Evolutionary conservation across 2,888 invertebrate genomes (phyloP), one percentile per base, ranked within the genome.

Genomic region (Microctonus brassicae): DNA sequence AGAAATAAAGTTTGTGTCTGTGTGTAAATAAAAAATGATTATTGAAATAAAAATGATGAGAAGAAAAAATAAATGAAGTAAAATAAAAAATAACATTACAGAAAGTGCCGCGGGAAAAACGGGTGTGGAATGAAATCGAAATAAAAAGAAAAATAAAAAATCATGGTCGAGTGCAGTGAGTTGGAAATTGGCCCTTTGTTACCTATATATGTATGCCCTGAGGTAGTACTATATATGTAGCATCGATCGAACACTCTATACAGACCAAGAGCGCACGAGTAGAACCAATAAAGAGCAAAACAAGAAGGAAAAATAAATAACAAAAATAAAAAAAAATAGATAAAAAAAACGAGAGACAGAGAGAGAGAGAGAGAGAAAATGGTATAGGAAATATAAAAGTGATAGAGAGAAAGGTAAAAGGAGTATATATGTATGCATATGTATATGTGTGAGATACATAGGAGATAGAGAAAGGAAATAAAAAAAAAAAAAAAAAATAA

Each of bases 161-260:
- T 64, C 10, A 64, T 33, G 20, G 29, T 11, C 26, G n/a, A 69
- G 61, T 53, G 52, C 13, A 34, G 17, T 26, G 34, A 29, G 55
- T 29, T 52, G 20, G 34, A 55, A 34, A 61, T 60, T 68, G 60
- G 47, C 13, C 47, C 47, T 68, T 52, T 60, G 47, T 52, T 61
- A 52, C 20, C 9, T 33, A 39, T 39, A 39, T 39, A n/a, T n/a
- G n/a, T n/a, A 39, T 22, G 13, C 22, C 62, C 26, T 26, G n/a
- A 29, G 47, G 29, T 39, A 39, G 4, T n/a, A 39, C n/a, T n/a
- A n/a, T 39, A 39, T 39, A 20, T 53, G 22, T 20, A 53, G 34
- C 36, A 65, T 65, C 55, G 65, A 65, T 65, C 36, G 22, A 20
- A n/a, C 17, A 39, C n/a, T n/a, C 29, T 29, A 57, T 13, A 57